Base-by-base conservation (phyloP, 2,888 invertebrate genomes). In the Drosophila macrospina region DNA sequence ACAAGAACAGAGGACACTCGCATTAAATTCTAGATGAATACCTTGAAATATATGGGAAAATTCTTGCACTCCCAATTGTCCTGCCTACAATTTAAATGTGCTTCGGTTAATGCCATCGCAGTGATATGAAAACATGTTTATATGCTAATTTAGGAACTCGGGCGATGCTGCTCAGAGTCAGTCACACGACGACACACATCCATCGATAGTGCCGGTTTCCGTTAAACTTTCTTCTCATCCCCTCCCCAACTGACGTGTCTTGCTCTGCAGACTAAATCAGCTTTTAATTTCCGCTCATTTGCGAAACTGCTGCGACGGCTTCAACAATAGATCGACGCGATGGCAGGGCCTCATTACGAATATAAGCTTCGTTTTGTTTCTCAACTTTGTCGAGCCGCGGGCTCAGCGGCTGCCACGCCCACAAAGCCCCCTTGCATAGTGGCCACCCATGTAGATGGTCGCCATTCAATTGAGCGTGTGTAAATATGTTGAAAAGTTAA, bases 401-500 rank as follows among this genome's bases (percentile, higher is more conserved):
- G 75, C 75, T 20, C 32, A 74, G 70, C 45, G 41, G 16, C 13
- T 42, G 34, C 36, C 59, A 34, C 44, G 34, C 50, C 45, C 34
- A 5, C 10, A 13, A 2, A 1, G 6, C 8, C 11, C 7, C 16
- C 7, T 11, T 30, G n/a, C 6, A 15, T 51, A 26, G 51, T 37
- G 24, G 36, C 11, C 15, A 6, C 13, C 44, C 41, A 32, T 36
- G 8, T n/a, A 20, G 15, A 32, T 41, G 45, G 55, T 55, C 64
- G 62, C 65, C 63, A 74, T 74, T 74, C 74, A 74, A 86, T 89
- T 89, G 86, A 86, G 82, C 80, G 82, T 80, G 84, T 74, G 84
- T 87, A 89, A 89, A 90, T 89, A 89, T 89, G 89, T 80, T 89
- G 89, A 90, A 89, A 90, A 89, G 89, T 90, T 90, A 89, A 89